Conservation (phyloP, 2,797 vertebrate species). For the Takifugu rubripes region DNA sequence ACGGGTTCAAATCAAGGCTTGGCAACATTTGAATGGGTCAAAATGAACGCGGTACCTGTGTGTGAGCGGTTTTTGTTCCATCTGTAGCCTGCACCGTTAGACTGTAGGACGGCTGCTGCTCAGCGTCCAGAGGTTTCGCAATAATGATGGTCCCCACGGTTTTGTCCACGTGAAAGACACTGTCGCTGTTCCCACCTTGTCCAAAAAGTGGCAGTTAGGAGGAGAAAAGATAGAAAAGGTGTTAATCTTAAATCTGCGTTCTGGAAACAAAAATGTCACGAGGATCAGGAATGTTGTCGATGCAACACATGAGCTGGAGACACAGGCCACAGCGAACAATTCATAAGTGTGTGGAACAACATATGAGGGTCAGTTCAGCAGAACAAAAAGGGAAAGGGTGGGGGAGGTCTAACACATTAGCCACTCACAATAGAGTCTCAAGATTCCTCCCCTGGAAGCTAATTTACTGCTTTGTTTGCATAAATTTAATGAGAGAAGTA, state of each 20-base stretch:
- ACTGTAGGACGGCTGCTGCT: constrained; percentile 88
- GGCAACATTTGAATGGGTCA: too few relatives aligned
- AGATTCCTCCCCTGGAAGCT: too few relatives aligned
- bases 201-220: constrained; percentile 10
- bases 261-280: not conserved
- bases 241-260: constrained; percentile 6
- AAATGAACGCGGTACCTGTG: constrained; percentile 78
- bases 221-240: not conserved
- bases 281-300: not conserved
- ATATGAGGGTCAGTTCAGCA: too few relatives aligned
- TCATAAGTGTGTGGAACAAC: too few relatives aligned
- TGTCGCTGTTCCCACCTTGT: constrained; percentile 77
- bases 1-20: too few relatives aligned
- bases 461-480: too few relatives aligned
- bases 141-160: constrained; percentile 90
- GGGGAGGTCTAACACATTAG: too few relatives aligned
- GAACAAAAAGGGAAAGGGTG: too few relatives aligned
- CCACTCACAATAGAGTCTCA: too few relatives aligned
- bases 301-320: not conserved
- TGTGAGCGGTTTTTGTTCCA: constrained; percentile 82
- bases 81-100: constrained; percentile 91
- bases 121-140: constrained; percentile 90
- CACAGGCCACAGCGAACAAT: too few relatives aligned
- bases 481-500: too few relatives aligned
- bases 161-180: constrained; percentile 89